Conservation (phyloP, 2,797 vertebrate species). For the Brachymystax lenok region DNA sequence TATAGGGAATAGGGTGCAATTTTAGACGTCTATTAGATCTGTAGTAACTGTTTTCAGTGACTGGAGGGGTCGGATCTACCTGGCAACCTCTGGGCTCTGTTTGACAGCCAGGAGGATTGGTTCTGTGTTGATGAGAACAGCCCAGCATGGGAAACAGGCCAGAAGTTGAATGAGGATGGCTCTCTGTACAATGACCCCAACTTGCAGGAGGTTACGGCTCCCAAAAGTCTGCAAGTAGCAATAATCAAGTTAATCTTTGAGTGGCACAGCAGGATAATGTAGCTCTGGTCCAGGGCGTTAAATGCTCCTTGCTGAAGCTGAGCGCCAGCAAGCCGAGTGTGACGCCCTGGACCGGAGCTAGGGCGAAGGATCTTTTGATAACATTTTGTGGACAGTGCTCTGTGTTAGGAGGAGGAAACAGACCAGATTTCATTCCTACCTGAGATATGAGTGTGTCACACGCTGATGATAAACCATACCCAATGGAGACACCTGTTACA, state of each 20-base stretch:
- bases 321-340: too few relatives aligned
- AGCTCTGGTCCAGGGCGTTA: too few relatives aligned
- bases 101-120: slow-evolving; percentile 76
- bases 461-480: slow-evolving; percentile 80
- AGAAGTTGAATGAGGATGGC: slow-evolving; percentile 81
- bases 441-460: slow-evolving; percentile 82
- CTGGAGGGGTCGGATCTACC: slow-evolving; percentile 58
- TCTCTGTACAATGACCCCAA: slow-evolving; percentile 86
- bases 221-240: slow-evolving; percentile 77
- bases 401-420: not conserved
- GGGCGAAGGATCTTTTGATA: not conserved
- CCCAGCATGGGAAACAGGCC: slow-evolving; percentile 90
- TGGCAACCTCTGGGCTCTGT: slow-evolving; percentile 77
- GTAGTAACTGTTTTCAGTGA: not conserved
- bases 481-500: slow-evolving; percentile 83
- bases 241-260: not conserved
- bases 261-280: not conserved
- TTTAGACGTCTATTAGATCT: too few relatives aligned
- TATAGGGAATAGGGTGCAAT: too few relatives aligned
- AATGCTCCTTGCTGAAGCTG: not conserved
- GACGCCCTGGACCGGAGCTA: not conserved
- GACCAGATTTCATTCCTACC: slow-evolving; percentile 45
- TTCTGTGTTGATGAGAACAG: slow-evolving; percentile 87
- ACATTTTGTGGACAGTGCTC: not conserved
- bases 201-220: slow-evolving; percentile 76